These are phyloP conservation scores for Lepilemur ruficaudatus DNA, from an alignment of 2,797 vertebrate species.

Conservation along the genomic window DNA sequence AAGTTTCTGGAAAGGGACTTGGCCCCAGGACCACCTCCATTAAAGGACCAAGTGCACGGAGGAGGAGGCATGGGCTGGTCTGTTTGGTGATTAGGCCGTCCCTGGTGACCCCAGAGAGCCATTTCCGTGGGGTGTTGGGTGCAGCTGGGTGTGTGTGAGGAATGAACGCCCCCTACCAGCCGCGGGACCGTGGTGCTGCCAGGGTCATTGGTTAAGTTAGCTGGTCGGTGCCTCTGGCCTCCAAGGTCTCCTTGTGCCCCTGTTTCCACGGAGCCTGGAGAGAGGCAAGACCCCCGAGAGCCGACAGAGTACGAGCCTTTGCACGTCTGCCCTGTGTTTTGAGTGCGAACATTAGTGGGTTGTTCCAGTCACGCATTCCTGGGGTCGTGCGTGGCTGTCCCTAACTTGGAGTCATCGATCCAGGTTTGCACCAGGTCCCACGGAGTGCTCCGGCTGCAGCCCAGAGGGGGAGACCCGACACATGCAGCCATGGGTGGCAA, in stretches of 20 bases:
- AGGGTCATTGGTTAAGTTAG: neutral
- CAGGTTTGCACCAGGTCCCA: neutral
- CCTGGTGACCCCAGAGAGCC: neutral
- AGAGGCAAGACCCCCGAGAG: fast-evolving
- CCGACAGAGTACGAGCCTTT: neutral
- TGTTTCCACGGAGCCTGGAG: neutral
- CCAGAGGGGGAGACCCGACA: no score
- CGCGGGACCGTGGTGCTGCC: neutral
- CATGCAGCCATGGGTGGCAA: fast-evolving
- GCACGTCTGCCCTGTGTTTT: fast-evolving
- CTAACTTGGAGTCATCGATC: fast-evolving
- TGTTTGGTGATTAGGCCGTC: fast-evolving
- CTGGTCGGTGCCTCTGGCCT: neutral
- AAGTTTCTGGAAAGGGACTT: neutral
- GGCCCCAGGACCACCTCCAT: neutral
- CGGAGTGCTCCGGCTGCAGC: fast-evolving
- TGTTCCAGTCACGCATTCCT: fast-evolving
- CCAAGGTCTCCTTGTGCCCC: neutral
- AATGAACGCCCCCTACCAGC: neutral
- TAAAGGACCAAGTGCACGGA: neutral
- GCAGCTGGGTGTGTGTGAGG: fast-evolving
- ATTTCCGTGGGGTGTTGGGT: neutral
- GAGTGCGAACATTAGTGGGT: neutral
- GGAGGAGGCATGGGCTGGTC: neutral
- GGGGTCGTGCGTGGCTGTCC: neutral